These are phyloP conservation scores for Sabatieria punctata DNA, from an alignment of 2,888 invertebrate species.

Conservation along the genomic window DNA sequence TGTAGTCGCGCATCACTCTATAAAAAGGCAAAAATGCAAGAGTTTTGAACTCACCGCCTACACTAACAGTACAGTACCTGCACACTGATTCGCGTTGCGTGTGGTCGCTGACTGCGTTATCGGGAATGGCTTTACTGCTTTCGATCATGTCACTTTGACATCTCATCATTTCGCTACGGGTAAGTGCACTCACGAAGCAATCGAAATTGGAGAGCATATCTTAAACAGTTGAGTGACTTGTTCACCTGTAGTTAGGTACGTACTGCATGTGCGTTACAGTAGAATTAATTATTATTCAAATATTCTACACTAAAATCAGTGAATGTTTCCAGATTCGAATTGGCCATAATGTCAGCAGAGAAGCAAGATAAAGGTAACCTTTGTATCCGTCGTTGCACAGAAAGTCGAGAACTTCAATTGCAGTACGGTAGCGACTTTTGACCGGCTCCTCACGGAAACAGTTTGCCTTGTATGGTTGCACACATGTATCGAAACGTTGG, in stretches of 20 bases:
- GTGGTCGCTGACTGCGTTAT: background rate
- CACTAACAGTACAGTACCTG: background rate
- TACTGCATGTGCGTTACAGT: too few species aligned
- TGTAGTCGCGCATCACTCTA: slow-evolving; percentile 22
- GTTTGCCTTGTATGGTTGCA: slow-evolving; percentile 18
- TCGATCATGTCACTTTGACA: slow-evolving; percentile 12
- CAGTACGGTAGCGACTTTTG: slow-evolving; percentile 17
- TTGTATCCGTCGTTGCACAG: slow-evolving; percentile 21
- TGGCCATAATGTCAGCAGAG: too few species aligned
- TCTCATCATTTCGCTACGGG: slow-evolving; percentile 23
- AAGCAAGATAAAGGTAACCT: slow-evolving; percentile 11
- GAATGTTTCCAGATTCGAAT: too few species aligned
- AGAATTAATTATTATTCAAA: too few species aligned
- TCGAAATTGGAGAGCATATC: slow-evolving; percentile 21
- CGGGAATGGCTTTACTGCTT: background rate
- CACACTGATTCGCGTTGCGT: background rate
- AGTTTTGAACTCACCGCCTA: too few species aligned
- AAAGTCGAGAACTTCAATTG: slow-evolving; percentile 18
- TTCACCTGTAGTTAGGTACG: too few species aligned
- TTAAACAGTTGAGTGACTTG: slow-evolving; percentile 9
- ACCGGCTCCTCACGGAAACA: slow-evolving; percentile 18
- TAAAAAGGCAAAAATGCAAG: slow-evolving; percentile 6
- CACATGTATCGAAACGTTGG: slow-evolving; percentile 20
- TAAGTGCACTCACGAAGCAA: slow-evolving; percentile 19
- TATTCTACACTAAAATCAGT: too few species aligned